Conservation (phyloP, 2,888 invertebrate species). For the Reticulitermes lucifugus region DNA sequence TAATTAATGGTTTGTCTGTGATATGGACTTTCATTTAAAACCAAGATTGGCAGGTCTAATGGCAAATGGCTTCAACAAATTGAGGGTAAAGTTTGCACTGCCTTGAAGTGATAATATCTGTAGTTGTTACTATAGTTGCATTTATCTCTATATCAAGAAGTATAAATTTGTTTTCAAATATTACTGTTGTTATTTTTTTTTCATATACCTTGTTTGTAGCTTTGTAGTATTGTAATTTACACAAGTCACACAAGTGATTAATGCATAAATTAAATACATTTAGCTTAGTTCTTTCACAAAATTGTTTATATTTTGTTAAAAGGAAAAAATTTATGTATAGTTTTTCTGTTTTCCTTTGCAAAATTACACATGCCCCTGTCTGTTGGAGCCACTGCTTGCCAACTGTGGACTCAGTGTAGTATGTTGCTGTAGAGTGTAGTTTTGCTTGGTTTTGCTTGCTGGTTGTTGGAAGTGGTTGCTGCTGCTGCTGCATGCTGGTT, state of each 20-base stretch:
- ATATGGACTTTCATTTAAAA: conserved; percentile 23
- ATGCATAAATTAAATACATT: conserved; percentile 9
- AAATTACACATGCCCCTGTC: neutral
- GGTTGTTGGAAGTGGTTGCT: conserved; percentile 27
- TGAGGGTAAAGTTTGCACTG: neutral
- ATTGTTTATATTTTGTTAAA: neutral
- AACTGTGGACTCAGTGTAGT: conserved; percentile 37
- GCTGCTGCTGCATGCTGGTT: conserved; percentile 38
- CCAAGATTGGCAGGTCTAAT: neutral
- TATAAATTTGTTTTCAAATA: neutral
- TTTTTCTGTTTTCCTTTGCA: neutral
- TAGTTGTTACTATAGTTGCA: neutral
- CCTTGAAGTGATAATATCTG: neutral
- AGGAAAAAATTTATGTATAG: neutral
- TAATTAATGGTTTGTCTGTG: conserved; percentile 11
- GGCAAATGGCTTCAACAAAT: conserved; percentile 1
- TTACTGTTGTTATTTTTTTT: neutral
- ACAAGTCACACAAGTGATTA: neutral
- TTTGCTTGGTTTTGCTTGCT: conserved; percentile 37
- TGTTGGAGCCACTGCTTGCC: conserved; percentile 30
- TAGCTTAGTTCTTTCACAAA: neutral
- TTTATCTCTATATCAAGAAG: neutral
- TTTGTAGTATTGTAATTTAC: neutral
- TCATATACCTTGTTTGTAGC: conserved; percentile 12
- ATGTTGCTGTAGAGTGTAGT: conserved; percentile 40